phyloP scores from a whole-genome alignment of 1,140 invertebrate species.

The Leptestheria dahalacensis region DNA sequence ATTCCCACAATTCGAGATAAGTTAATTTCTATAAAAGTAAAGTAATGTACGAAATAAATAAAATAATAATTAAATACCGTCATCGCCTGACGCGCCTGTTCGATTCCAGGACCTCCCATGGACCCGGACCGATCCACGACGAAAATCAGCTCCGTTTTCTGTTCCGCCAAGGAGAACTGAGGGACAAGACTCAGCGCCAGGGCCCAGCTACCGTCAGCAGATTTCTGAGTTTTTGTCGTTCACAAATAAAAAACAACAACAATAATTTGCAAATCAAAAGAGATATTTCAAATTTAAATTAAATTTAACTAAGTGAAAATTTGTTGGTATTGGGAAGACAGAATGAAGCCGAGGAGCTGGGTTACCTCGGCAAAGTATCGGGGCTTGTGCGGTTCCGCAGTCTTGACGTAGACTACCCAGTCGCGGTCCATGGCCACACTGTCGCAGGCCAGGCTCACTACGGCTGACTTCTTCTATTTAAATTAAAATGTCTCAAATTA shows the following conservation, averaged over 20 bases:
- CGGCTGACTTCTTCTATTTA: neutral
- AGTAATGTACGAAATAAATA: neutral
- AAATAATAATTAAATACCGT: slow-evolving; percentile 13
- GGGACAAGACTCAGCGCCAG: slow-evolving; percentile 22
- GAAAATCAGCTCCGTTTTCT: slow-evolving; percentile 25
- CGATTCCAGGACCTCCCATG: slow-evolving; percentile 25
- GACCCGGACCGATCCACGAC: slow-evolving; percentile 26
- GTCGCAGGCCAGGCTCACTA: neutral
- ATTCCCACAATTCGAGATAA: too few relatives aligned
- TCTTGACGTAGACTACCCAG: slow-evolving; percentile 13
- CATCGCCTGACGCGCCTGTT: slow-evolving; percentile 25
- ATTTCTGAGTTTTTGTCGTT: too few relatives aligned
- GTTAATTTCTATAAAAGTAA: neutral
- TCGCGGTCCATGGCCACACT: slow-evolving; percentile 15
- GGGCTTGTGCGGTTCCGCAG: slow-evolving; percentile 16
- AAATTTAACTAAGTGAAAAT: too few relatives aligned
- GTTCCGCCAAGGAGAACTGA: slow-evolving; percentile 21
- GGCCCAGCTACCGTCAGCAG: neutral
- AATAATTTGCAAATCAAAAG: neutral
- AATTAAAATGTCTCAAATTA: neutral
- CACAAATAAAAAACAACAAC: neutral
- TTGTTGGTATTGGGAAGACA: too few relatives aligned
- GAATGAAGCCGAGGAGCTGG: slow-evolving; percentile 10
- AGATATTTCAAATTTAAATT: too few relatives aligned
- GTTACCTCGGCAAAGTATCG: slow-evolving; percentile 19